Percentiles rank a stretch among this genome's conserved stretches.
Evolutionary conservation across 1,140 invertebrate species (phyloP).

Genomic region (Daktulosphaira vitifoliae): DNA sequence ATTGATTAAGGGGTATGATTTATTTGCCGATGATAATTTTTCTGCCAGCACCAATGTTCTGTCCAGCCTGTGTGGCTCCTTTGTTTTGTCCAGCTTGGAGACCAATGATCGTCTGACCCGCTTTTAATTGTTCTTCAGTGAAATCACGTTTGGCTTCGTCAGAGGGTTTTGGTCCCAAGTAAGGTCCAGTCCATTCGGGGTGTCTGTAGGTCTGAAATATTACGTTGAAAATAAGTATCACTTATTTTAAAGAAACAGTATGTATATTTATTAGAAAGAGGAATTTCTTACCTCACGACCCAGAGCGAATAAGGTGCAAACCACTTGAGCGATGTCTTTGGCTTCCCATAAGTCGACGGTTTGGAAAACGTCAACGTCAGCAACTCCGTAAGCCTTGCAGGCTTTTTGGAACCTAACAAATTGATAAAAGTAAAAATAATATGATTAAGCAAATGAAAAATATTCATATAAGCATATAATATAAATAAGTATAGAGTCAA

Average conservation of each 20-base stretch:
- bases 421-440: too few species aligned
- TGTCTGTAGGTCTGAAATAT: conserved; percentile 68
- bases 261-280: neutral
- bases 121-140: conserved; percentile 74
- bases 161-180: conserved; percentile 70
- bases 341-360: conserved; percentile 88
- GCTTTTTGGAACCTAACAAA: conserved; percentile 86
- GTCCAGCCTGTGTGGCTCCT: conserved; percentile 76
- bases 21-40: conserved; percentile 77
- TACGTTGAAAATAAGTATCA: neutral
- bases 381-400: conserved; percentile 74
- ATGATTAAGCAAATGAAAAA: too few species aligned
- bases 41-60: conserved; percentile 79
- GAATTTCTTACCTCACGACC: conserved; percentile 65
- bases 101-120: conserved; percentile 77
- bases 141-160: conserved; percentile 84
- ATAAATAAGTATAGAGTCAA: too few species aligned
- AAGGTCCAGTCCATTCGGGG: conserved; percentile 77
- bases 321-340: conserved; percentile 84
- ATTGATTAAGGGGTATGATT: conserved; percentile 17
- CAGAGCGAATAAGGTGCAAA: conserved; percentile 76
- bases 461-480: too few species aligned
- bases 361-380: conserved; percentile 85
- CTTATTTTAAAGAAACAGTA: too few species aligned
- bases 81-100: conserved; percentile 89